Evolutionary conservation across 2,797 vertebrate genomes (phyloP).

Genomic region (Buceros bicornis): DNA sequence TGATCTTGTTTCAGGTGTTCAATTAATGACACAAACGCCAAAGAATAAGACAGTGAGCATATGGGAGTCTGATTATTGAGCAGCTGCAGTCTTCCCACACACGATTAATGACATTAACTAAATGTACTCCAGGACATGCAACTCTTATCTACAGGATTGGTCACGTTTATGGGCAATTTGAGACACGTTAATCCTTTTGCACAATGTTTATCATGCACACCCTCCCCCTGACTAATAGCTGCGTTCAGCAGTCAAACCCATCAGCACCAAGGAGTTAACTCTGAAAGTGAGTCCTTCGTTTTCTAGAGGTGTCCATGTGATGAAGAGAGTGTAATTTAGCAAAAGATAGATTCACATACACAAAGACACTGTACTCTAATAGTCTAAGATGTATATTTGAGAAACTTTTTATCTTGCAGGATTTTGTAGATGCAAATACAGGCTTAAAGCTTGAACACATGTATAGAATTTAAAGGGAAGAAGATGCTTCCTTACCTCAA

Average conservation of each 20-base stretch:
- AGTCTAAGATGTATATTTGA: conserved; percentile 68
- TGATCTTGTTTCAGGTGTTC: not conserved
- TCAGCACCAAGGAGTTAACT: conserved; percentile 12
- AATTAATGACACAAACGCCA: not conserved
- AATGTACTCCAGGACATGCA: not conserved
- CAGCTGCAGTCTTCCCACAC: not conserved
- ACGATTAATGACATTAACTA: not conserved
- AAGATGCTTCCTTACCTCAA: conserved; percentile 42
- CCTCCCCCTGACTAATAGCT: not conserved
- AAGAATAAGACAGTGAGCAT: not conserved
- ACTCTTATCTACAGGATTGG: not conserved
- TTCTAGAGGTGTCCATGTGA: not conserved
- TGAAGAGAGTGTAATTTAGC: not conserved
- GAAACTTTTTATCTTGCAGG: conserved; percentile 39
- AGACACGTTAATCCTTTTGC: not conserved
- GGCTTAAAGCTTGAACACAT: conserved; percentile 68
- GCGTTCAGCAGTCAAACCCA: not conserved
- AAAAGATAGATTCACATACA: not conserved
- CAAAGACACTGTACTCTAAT: not conserved
- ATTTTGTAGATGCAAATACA: conserved; percentile 64
- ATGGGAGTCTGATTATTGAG: not conserved
- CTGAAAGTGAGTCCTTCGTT: not conserved
- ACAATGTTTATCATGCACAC: not conserved
- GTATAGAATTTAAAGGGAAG: conserved; percentile 71
- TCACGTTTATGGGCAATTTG: not conserved